Conservation (phyloP, 1,140 invertebrate species). For the Musca vetustissima region DNA sequence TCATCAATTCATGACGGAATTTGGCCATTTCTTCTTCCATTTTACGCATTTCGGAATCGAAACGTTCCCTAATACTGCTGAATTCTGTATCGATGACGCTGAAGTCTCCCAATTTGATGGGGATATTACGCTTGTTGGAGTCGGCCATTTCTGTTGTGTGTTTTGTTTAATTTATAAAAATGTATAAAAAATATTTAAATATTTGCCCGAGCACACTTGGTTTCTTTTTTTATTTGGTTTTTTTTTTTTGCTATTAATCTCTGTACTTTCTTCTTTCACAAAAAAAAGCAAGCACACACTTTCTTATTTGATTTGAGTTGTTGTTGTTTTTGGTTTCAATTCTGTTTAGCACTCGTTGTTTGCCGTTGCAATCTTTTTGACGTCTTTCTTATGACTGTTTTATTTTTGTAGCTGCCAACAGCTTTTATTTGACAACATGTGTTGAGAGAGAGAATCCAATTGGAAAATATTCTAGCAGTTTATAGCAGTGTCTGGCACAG, state of each 20-base stretch:
- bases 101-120: constrained; percentile 91
- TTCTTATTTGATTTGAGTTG: constrained; percentile 4
- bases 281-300: neutral
- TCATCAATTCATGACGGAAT: constrained; percentile 90
- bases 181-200: too few species aligned
- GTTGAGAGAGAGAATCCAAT: constrained; percentile 3
- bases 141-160: constrained; percentile 67
- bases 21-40: constrained; percentile 99
- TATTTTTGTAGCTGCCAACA: constrained; percentile 11
- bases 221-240: neutral
- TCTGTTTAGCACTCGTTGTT: constrained; percentile 8
- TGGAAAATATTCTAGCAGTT: constrained; percentile 11
- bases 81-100: constrained; percentile 96
- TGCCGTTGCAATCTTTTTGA: constrained; percentile 7
- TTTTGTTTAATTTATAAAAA: constrained; percentile 5
- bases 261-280: neutral
- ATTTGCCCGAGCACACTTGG: neutral
- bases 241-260: constrained; percentile 8
- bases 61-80: constrained; percentile 91
- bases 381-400: constrained; percentile 23
- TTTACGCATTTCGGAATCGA: constrained; percentile 93
- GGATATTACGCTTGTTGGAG: constrained; percentile 83
- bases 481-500: neutral
- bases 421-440: constrained; percentile 26
- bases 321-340: too few species aligned